Percentiles rank a stretch among this genome's conserved stretches.
Evolutionary conservation across 1,140 invertebrate genomes (phyloP).

Genomic region (Drosophila funebris): DNA sequence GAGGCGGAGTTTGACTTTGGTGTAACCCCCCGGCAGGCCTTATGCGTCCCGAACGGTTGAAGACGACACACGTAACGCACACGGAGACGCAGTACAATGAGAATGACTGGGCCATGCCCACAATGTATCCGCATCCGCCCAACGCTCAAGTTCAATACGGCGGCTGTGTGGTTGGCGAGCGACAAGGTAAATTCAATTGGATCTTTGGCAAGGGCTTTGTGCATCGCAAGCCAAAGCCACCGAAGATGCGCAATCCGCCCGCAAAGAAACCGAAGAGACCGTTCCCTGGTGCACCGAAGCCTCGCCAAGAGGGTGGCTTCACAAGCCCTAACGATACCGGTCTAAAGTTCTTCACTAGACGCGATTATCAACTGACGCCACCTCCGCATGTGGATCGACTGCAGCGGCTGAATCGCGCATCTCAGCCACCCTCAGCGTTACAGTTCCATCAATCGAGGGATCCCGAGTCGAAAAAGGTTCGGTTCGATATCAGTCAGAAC

Average conservation of each 20-base stretch:
- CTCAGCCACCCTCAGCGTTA: slow-evolving; percentile 31
- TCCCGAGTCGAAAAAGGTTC: not conserved
- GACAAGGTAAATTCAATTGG: slow-evolving; percentile 38
- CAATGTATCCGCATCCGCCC: slow-evolving; percentile 55
- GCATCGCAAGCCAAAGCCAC: slow-evolving; percentile 46
- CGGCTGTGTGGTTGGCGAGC: slow-evolving; percentile 59
- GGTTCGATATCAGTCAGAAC: not conserved
- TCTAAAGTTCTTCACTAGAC: not conserved
- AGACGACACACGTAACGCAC: slow-evolving; percentile 43
- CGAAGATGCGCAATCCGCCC: slow-evolving; percentile 45
- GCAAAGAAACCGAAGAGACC: slow-evolving; percentile 40
- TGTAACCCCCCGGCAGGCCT: slow-evolving; percentile 79
- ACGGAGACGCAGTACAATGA: slow-evolving; percentile 71
- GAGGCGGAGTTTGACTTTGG: slow-evolving; percentile 77
- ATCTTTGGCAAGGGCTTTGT: slow-evolving; percentile 64
- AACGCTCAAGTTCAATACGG: slow-evolving; percentile 52
- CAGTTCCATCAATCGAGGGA: not conserved
- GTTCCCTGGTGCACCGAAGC: not conserved
- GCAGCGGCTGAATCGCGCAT: slow-evolving; percentile 37
- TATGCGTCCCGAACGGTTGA: slow-evolving; percentile 64
- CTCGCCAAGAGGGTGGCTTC: slow-evolving; percentile 36
- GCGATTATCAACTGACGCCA: not conserved
- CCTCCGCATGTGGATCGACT: slow-evolving; percentile 12
- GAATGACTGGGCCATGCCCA: slow-evolving; percentile 63
- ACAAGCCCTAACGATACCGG: not conserved